Base-by-base conservation (phyloP, 2,888 invertebrate species). In the Alviniconcha strummeri region DNA sequence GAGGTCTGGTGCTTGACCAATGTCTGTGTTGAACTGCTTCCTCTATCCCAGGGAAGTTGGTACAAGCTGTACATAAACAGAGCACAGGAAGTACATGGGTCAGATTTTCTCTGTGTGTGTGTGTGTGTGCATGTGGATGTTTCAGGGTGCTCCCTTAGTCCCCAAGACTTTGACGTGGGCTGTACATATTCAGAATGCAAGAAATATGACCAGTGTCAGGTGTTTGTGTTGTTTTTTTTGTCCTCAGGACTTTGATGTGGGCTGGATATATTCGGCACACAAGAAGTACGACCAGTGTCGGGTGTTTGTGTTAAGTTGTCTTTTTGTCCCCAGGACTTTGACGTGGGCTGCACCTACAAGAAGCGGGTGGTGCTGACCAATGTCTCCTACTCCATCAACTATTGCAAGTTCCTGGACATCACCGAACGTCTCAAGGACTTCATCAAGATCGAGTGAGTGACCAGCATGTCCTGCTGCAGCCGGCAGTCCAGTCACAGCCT, bases 361-460 rank as follows among this genome's bases (percentile, higher is more conserved):
- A 93, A 93, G 88, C 92, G 91, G 85, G 93, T 94, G 54, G 90
- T 90, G 0, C 85, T 94, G 77, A 94, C 94, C 67, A 94, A 94
- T 87, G 93, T 93, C 15, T 93, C 93, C 1, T 93, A 93, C 87
- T 91, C 92, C 36, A 92, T 94, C 36, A 94, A 94, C 87, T 93
- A 92, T 87, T 93, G 93, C 87, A 93, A 93, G 88, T 91, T 91
- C 64, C 86, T 91, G 55, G 92, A 92, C 83, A 90, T 94, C 57
- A 92, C 93, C 11, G 93, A 94, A 82, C 88, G 90, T 71, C 91
- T 94, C 54, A 93, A 94, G 86, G 94, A 94, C 86, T 94, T 94
- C 86, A 91, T 94, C 64, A 89, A 91, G 57, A 90, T 93, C 9
- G 88, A 90, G 94, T 94, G 90, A 91, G 92, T 88, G 36, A 36